Percentiles rank a stretch among this genome's conserved stretches.
phyloP scores from a whole-genome alignment of 2,113 vertebrate genomes.

The Lasiurus borealis region DNA sequence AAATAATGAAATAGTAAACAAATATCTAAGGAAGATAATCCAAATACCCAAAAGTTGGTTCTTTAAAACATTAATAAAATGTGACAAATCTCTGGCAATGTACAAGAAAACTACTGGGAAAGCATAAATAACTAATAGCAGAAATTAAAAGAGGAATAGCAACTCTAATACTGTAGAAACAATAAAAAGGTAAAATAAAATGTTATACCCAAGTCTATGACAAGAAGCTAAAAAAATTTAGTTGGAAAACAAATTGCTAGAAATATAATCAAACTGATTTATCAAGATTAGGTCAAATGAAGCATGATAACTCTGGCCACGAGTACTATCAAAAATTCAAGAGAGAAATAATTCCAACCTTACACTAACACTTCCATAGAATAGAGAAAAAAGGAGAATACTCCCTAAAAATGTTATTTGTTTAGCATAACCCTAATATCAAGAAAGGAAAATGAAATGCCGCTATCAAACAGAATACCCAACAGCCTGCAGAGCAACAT shows the following conservation, averaged over 20 bases:
- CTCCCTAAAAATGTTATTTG: not conserved
- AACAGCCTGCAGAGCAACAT: not conserved
- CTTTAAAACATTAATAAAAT: not conserved
- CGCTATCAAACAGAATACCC: not conserved
- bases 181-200: not conserved
- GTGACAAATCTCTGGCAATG: not conserved
- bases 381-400: not conserved
- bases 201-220: not conserved
- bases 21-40: not conserved
- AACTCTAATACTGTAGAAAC: not conserved
- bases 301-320: not conserved
- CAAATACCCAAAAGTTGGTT: not conserved
- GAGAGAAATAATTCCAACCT: conserved; percentile 24
- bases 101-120: not conserved
- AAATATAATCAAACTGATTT: conserved; percentile 1
- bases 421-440: not conserved
- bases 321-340: not conserved
- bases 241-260: not conserved
- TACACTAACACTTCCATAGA: not conserved
- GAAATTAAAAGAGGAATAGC: not conserved
- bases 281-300: not conserved
- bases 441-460: conserved; percentile 43
- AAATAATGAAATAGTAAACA: not conserved
- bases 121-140: not conserved
- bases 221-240: conserved; percentile 22